Conservation (phyloP, 2,888 invertebrate genomes). For the Trichacis sp. region DNA sequence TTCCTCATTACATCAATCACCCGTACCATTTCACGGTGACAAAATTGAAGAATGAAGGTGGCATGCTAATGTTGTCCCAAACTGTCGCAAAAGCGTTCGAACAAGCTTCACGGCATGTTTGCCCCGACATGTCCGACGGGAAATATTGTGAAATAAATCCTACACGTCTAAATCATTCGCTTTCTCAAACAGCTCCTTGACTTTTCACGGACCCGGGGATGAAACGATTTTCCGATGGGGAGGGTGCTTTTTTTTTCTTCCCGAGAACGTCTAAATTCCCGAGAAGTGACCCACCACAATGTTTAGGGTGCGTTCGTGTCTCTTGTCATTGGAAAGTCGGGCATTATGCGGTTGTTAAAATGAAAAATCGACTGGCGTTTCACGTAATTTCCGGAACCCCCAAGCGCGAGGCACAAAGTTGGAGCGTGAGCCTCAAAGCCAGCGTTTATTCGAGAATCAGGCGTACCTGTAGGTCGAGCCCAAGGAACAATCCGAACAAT, state of each 20-base stretch:
- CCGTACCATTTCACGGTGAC: no score
- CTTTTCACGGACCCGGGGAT: constrained; percentile 1
- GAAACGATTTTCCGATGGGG: not conserved
- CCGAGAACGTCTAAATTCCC: constrained; percentile 41
- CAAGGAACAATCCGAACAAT: constrained; percentile 2
- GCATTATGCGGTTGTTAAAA: constrained; percentile 60
- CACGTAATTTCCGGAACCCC: constrained; percentile 50
- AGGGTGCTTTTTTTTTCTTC: constrained; percentile 9
- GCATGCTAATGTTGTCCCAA: no score
- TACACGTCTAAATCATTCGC: not conserved
- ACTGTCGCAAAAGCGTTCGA: no score
- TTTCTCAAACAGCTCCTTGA: not conserved
- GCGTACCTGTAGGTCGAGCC: constrained; percentile 17
- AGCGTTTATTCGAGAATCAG: constrained; percentile 32
- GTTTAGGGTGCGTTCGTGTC: constrained; percentile 14
- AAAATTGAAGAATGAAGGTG: no score
- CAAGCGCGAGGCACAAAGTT: constrained; percentile 43
- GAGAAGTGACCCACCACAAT: constrained; percentile 26
- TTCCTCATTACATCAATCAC: no score
- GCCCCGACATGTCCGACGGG: no score
- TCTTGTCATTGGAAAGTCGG: constrained; percentile 1
- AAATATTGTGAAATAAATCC: constrained; percentile 4
- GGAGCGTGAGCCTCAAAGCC: not conserved
- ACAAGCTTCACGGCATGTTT: no score
- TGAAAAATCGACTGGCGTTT: constrained; percentile 54